Evolutionary conservation across 2,113 vertebrate species (phyloP).

Genomic region (Marmota flaviventris): DNA sequence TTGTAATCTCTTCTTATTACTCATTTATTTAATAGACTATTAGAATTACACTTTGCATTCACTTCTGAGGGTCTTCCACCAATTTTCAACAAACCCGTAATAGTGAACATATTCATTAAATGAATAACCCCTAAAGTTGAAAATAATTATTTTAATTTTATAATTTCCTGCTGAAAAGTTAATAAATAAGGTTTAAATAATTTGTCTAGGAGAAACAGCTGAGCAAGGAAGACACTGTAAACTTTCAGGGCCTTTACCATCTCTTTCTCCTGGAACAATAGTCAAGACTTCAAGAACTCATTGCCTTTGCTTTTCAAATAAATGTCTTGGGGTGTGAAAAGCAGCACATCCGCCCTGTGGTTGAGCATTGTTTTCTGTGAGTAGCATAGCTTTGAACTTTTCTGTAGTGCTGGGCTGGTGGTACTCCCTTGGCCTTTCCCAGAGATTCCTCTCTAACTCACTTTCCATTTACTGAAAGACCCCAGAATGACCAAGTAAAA

Average conservation of each 20-base stretch:
- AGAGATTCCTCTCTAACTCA: constrained; percentile 19
- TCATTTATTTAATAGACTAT: constrained; percentile 36
- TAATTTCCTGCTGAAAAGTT: constrained; percentile 27
- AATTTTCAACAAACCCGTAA: neutral
- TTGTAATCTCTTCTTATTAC: neutral
- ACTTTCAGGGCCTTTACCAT: neutral
- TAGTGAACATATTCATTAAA: neutral
- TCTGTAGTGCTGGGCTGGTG: constrained; percentile 31
- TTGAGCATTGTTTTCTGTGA: constrained; percentile 82
- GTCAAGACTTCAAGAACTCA: constrained; percentile 18
- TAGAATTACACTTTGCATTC: neutral
- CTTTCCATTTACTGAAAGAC: constrained; percentile 70
- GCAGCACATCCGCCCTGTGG: constrained; percentile 82
- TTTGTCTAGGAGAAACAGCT: neutral
- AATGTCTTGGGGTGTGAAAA: constrained; percentile 81
- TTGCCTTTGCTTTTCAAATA: constrained; percentile 72
- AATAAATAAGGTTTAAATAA: neutral
- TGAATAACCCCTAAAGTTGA: neutral
- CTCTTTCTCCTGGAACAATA: neutral
- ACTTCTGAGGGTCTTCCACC: neutral
- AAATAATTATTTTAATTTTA: constrained; percentile 10
- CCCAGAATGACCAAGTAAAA: neutral
- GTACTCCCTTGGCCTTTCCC: neutral
- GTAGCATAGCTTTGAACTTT: constrained; percentile 79
- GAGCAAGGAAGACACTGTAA: neutral